phyloP scores from a whole-genome alignment of 2,888 invertebrate species.

The Eristalinus sepulchralis region DNA sequence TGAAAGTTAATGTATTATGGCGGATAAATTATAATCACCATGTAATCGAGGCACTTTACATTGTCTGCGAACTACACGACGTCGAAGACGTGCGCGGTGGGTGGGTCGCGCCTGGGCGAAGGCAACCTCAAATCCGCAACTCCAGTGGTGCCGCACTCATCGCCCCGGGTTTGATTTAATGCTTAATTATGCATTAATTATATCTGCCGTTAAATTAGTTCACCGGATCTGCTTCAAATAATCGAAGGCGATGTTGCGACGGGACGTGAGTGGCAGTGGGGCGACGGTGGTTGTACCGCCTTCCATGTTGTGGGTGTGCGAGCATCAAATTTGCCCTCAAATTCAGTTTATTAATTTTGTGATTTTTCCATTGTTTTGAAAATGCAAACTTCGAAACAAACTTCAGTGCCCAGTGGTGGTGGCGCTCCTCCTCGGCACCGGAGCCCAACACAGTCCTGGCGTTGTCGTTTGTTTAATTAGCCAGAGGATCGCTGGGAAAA shows the following conservation, averaged over 20 bases:
- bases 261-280: background rate
- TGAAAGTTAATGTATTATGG: constrained; percentile 69
- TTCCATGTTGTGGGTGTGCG: too few relatives aligned
- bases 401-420: background rate
- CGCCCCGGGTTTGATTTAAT: constrained; percentile 64
- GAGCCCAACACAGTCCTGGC: background rate
- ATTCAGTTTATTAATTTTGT: background rate
- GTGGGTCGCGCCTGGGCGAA: background rate
- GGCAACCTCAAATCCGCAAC: constrained; percentile 34
- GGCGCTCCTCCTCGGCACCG: background rate
- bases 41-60: constrained; percentile 55
- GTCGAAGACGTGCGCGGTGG: background rate
- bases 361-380: background rate
- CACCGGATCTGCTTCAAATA: constrained; percentile 54
- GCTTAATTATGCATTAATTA: constrained; percentile 69
- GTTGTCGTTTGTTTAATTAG: background rate
- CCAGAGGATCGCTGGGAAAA: background rate
- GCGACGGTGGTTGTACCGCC: background rate
- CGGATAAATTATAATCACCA: constrained; percentile 69
- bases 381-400: background rate
- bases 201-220: constrained; percentile 64
- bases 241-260: constrained; percentile 35
- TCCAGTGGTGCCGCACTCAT: background rate
- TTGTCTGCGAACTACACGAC: constrained; percentile 32
- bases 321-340: background rate